These are phyloP conservation scores for Remorina albescens DNA, from an alignment of 2,797 vertebrate species.

Conservation along the genomic window DNA sequence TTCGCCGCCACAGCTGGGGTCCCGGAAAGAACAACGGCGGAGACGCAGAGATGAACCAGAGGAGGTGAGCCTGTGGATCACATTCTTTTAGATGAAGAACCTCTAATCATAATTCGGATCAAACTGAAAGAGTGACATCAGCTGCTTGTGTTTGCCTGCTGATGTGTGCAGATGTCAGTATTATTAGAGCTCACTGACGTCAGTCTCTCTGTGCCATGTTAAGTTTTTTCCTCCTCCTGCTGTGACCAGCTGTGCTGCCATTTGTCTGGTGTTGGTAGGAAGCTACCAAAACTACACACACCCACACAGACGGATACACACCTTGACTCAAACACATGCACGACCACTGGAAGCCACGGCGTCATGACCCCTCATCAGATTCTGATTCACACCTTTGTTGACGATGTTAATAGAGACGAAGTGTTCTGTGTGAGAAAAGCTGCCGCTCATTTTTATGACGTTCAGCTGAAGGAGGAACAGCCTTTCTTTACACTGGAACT, in stretches of 20 bases:
- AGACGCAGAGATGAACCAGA: conserved; percentile 91
- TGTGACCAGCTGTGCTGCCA: conserved; percentile 64
- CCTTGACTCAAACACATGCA: conserved; percentile 2
- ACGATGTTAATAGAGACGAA: background rate
- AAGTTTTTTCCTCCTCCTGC: conserved; percentile 46
- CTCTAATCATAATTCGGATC: background rate
- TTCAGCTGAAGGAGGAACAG: background rate
- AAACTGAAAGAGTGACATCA: no score
- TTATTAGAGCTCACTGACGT: conserved; percentile 54
- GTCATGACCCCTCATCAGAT: background rate
- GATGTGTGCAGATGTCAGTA: conserved; percentile 35
- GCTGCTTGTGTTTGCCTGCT: no score
- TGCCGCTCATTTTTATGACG: conserved; percentile 22
- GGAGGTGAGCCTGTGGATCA: conserved; percentile 85
- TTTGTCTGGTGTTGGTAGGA: conserved; percentile 50
- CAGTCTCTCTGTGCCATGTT: conserved; percentile 41
- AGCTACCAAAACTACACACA: conserved; percentile 26
- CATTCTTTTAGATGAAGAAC: background rate
- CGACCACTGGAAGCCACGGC: background rate
- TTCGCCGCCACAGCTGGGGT: conserved; percentile 97
- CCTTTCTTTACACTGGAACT: conserved; percentile 5
- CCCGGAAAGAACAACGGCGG: conserved; percentile 91
- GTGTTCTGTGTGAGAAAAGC: background rate
- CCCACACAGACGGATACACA: conserved; percentile 11
- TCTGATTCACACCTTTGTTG: background rate